A percentile compares a stretch with the other conserved stretches of the same genome.
phyloP scores from a whole-genome alignment of 2,888 invertebrate species.

The Ennomos fuscantarius region DNA sequence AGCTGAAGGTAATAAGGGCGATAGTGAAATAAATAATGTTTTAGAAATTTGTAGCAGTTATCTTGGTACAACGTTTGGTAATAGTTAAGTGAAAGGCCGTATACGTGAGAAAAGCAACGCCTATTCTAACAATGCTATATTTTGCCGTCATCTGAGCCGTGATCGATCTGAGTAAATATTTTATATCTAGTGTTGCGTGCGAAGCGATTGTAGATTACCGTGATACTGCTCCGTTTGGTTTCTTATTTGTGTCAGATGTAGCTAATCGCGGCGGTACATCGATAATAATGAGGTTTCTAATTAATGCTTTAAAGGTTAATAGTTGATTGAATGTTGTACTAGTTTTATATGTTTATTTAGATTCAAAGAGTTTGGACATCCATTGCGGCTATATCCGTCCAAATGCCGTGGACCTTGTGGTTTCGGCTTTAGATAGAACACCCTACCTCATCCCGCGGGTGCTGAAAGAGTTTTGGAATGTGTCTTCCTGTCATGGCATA shows the following conservation, averaged over 20 bases:
- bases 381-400: too few relatives aligned
- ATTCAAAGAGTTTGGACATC: too few relatives aligned
- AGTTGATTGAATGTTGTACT: neutral
- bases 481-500: too few relatives aligned
- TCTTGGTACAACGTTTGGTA: constrained; percentile 67
- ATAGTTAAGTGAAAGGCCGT: constrained; percentile 81
- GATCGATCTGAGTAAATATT: constrained; percentile 81
- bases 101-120: constrained; percentile 82
- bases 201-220: constrained; percentile 63
- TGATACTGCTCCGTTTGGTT: constrained; percentile 36
- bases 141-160: constrained; percentile 76
- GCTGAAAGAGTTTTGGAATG: too few relatives aligned
- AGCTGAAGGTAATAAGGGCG: constrained; percentile 48
- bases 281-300: constrained; percentile 23
- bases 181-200: constrained; percentile 67
- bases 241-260: constrained; percentile 34
- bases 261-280: constrained; percentile 22
- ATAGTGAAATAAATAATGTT: constrained; percentile 41
- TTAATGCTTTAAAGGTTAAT: constrained; percentile 2
- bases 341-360: neutral
- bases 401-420: too few relatives aligned
- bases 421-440: too few relatives aligned
- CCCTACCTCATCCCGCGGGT: too few relatives aligned
- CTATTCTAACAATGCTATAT: constrained; percentile 80
- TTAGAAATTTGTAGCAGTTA: constrained; percentile 21